A percentile compares a stretch with the other conserved stretches of the same genome.
These are phyloP conservation scores for Lysandra coridon DNA, from an alignment of 2,888 invertebrate genomes.

Conservation along the genomic window DNA sequence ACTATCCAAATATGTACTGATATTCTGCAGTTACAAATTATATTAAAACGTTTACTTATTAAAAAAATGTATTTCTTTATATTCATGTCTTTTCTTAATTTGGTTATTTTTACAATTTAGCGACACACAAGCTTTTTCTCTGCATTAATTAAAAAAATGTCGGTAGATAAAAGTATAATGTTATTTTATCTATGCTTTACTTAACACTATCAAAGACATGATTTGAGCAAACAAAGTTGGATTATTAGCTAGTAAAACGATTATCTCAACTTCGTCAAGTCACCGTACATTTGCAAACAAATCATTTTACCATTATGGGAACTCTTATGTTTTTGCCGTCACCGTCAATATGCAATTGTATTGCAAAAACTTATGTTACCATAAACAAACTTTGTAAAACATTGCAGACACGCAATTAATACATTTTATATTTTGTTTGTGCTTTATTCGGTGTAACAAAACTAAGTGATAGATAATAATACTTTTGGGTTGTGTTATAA, in stretches of 20 bases:
- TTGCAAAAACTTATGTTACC: background rate
- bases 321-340: background rate
- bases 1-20: no score
- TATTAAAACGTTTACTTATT: no score
- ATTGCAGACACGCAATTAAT: background rate
- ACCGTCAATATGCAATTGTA: background rate
- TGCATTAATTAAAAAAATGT: no score
- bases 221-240: background rate
- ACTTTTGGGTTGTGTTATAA: no score
- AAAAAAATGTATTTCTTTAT: no score
- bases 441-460: background rate
- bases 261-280: slow-evolving; percentile 1
- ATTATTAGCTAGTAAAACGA: slow-evolving; percentile 6
- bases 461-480: no score
- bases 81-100: no score
- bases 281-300: slow-evolving; percentile 16
- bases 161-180: background rate
- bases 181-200: background rate
- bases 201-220: background rate
- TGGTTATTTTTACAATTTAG: no score
- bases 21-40: no score
- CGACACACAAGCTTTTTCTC: no score
- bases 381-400: background rate
- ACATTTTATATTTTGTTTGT: background rate
- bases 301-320: slow-evolving; percentile 10